Conservation (phyloP, 1,140 invertebrate genomes). For the Danaus melanippus region DNA sequence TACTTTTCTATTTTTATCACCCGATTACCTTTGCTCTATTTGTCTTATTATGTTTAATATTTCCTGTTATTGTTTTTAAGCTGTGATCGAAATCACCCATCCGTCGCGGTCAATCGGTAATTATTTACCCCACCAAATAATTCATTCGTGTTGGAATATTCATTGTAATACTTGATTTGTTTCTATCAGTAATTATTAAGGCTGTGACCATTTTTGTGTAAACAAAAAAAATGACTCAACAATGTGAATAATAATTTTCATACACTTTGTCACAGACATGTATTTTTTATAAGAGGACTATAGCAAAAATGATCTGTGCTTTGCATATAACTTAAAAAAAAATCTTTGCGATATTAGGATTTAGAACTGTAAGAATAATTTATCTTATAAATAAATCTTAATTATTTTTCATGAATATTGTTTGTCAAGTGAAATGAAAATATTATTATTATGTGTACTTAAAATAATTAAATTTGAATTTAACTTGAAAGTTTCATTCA, state of each 20-base stretch:
- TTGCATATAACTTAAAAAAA: no score
- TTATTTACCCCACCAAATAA: conserved; percentile 27
- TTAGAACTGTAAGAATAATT: no score
- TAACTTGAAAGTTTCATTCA: no score
- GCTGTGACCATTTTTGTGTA: conserved; percentile 26
- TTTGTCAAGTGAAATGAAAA: no score
- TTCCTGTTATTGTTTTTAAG: conserved; percentile 2
- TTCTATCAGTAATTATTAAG: conserved; percentile 16
- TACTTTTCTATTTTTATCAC: conserved; percentile 60
- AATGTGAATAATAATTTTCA: conserved; percentile 14
- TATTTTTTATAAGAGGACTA: no score
- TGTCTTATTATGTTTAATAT: conserved; percentile 23
- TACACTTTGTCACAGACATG: no score
- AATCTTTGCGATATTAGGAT: no score
- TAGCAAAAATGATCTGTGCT: no score
- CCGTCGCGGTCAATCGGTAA: conserved; percentile 11
- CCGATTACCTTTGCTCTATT: conserved; percentile 39
- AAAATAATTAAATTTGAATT: no score
- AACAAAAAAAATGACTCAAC: conserved; percentile 31
- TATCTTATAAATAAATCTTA: no score
- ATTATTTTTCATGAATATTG: no score
- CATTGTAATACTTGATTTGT: conserved; percentile 14
- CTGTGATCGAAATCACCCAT: conserved; percentile 6
- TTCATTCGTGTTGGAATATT: conserved; percentile 15
- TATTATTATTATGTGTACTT: no score